A percentile compares a stretch with the other conserved stretches of the same genome.
Conservation (phyloP, 2,888 invertebrate genomes). For the Rhagonycha lutea region DNA sequence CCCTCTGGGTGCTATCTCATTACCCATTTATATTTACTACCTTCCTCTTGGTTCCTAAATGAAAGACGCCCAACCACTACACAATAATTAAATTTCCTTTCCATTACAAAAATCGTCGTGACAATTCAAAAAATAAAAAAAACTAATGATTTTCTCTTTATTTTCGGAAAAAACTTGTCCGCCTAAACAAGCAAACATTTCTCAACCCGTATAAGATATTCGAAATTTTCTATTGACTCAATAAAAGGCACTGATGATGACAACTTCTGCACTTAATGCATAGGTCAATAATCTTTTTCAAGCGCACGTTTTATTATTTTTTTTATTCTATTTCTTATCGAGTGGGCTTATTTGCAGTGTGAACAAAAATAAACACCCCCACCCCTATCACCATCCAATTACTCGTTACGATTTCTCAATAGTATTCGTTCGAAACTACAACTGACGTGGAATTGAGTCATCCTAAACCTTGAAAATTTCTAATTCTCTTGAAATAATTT, state of each 20-base stretch:
- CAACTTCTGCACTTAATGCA: neutral
- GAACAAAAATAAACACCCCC: neutral
- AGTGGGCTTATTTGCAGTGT: neutral
- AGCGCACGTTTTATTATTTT: neutral
- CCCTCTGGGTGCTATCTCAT: neutral
- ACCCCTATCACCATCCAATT: neutral
- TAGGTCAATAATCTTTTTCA: neutral
- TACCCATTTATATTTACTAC: neutral
- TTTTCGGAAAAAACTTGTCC: neutral
- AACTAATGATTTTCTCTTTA: too few species aligned
- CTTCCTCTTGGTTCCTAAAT: neutral
- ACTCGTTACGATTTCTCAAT: neutral
- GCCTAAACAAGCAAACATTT: neutral
- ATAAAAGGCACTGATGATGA: neutral
- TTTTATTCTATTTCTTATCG: neutral
- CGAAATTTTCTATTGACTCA: neutral
- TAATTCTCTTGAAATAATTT: neutral
- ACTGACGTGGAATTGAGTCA: neutral
- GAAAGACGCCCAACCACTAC: neutral
- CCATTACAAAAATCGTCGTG: neutral
- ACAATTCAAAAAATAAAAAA: too few species aligned
- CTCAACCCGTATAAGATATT: neutral
- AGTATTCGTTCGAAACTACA: neutral
- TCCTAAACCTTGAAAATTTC: neutral
- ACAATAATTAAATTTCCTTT: neutral